phyloP scores from a whole-genome alignment of 2,888 invertebrate genomes.

The Nomada flava region DNA sequence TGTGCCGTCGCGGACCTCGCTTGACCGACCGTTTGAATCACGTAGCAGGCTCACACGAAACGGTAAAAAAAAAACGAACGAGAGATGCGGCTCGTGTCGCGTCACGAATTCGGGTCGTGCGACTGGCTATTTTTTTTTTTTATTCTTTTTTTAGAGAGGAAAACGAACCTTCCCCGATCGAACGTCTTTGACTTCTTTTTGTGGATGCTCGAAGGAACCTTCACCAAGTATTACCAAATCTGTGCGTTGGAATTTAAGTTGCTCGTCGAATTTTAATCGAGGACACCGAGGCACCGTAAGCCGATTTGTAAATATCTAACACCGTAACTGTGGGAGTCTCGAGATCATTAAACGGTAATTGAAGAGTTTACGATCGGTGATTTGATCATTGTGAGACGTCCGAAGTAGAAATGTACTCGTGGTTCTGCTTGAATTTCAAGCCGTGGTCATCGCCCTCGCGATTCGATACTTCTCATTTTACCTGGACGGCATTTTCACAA shows the following conservation, averaged over 20 bases:
- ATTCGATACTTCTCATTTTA: background rate
- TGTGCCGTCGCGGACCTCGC: slow-evolving; percentile 38
- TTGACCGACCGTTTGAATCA: slow-evolving; percentile 62
- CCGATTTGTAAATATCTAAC: too few relatives aligned
- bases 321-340: too few relatives aligned
- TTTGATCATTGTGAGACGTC: too few relatives aligned
- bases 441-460: background rate
- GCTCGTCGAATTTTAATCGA: background rate
- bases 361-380: too few relatives aligned
- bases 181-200: background rate
- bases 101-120: slow-evolving; percentile 52
- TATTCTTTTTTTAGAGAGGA: slow-evolving; percentile 1
- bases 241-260: background rate
- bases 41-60: slow-evolving; percentile 58
- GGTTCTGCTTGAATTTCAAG: background rate
- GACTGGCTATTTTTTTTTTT: slow-evolving; percentile 14
- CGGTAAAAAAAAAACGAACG: slow-evolving; percentile 62
- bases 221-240: background rate
- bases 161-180: background rate
- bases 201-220: background rate
- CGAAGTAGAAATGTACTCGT: background rate
- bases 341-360: too few relatives aligned
- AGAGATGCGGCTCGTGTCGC: slow-evolving; percentile 37
- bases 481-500: background rate
- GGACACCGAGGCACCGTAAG: background rate